These are phyloP conservation scores for Sebastes cheni DNA, from an alignment of 2,797 vertebrate genomes.

Conservation along the genomic window DNA sequence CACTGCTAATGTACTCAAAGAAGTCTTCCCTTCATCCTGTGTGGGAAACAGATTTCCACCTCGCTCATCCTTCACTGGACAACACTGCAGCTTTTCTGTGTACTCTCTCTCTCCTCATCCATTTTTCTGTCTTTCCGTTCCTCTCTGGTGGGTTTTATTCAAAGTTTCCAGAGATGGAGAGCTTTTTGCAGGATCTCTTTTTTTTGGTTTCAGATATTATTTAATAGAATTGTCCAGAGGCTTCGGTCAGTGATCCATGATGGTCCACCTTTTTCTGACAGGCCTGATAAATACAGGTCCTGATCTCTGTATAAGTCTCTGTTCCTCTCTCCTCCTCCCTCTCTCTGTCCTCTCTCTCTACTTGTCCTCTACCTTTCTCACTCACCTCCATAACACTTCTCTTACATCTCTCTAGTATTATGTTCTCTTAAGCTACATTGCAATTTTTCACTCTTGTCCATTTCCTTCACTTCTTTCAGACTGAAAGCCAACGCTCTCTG, in stretches of 20 bases:
- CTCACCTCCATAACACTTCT: slow-evolving; percentile 18
- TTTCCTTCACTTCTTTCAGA: neutral
- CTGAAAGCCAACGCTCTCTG: slow-evolving; percentile 11
- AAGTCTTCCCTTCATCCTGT: neutral
- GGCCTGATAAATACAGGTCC: slow-evolving; percentile 66
- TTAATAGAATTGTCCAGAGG: slow-evolving; percentile 63
- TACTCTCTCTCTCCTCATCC: neutral
- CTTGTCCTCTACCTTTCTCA: slow-evolving; percentile 27
- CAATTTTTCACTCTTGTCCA: slow-evolving; percentile 19
- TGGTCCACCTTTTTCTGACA: slow-evolving; percentile 55
- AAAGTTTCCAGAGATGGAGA: slow-evolving; percentile 35
- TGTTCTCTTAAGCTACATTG: slow-evolving; percentile 26
- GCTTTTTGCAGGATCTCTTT: slow-evolving; percentile 33
- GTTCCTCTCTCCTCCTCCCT: neutral
- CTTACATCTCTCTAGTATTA: slow-evolving; percentile 2
- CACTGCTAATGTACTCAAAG: slow-evolving; percentile 12
- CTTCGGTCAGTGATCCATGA: slow-evolving; percentile 64
- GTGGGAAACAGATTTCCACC: neutral
- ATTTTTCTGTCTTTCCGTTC: neutral
- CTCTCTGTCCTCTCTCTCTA: neutral
- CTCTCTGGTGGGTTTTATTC: slow-evolving; percentile 25
- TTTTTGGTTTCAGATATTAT: slow-evolving; percentile 53
- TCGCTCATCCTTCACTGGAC: neutral
- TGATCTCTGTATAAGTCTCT: slow-evolving; percentile 46
- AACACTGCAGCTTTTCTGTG: neutral